Evolutionary conservation across 2,113 vertebrate genomes (phyloP).

Genomic region (Regulus satrapa): DNA sequence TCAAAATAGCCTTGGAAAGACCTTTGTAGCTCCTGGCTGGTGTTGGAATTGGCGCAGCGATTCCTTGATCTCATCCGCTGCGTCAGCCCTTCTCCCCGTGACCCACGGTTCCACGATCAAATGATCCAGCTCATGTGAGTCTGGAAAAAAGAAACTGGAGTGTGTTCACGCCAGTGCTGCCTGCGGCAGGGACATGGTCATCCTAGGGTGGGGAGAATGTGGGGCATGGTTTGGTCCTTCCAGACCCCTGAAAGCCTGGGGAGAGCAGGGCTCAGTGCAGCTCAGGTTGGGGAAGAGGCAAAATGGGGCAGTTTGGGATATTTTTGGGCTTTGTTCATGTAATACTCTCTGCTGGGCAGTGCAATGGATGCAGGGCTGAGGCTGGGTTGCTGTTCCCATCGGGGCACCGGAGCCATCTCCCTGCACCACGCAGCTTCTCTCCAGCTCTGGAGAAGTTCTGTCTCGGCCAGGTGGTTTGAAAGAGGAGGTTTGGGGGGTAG

Average conservation of each 20-base stretch:
- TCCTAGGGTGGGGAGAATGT: rapidly evolving
- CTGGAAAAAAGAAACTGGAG: not conserved
- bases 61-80: not conserved
- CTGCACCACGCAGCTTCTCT: not conserved
- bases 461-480: not conserved
- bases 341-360: rapidly evolving
- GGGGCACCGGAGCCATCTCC: not conserved
- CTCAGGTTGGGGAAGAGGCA: not conserved
- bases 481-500: not conserved
- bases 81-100: not conserved
- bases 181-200: not conserved
- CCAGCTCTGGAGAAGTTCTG: not conserved
- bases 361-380: not conserved
- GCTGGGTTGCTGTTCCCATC: not conserved
- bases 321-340: not conserved
- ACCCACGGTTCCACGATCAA: not conserved
- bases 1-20: not conserved
- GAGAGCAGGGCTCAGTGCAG: not conserved
- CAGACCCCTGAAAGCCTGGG: not conserved
- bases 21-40: not conserved
- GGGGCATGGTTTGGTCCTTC: not conserved
- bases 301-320: rapidly evolving
- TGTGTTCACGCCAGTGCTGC: not conserved
- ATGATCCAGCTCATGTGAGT: not conserved
- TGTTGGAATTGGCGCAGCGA: rapidly evolving